Conservation (phyloP, 2,113 vertebrate species). For the Alethe castanea region DNA sequence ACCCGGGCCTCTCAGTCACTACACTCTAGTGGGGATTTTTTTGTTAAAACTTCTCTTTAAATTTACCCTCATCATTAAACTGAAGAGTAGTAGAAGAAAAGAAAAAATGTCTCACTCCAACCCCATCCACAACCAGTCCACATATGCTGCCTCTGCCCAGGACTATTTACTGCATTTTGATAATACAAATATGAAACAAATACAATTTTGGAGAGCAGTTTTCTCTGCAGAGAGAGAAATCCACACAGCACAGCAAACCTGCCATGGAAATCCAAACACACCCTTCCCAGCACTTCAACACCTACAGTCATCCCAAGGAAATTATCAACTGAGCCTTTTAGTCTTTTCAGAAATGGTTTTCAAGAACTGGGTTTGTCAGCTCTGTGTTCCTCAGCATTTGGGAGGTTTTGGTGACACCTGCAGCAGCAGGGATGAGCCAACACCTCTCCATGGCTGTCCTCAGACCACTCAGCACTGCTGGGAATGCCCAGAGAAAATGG, state of each 20-base stretch:
- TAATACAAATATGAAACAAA: neutral
- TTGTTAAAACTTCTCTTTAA: neutral
- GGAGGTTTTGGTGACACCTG: neutral
- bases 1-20: neutral
- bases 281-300: fast-evolving
- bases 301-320: neutral
- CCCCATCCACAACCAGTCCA: neutral
- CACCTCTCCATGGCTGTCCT: neutral
- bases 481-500: fast-evolving
- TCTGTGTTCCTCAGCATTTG: neutral
- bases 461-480: neutral
- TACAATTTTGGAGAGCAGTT: neutral
- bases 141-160: neutral
- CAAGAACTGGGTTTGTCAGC: neutral
- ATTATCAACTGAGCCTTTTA: neutral
- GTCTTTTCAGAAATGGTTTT: neutral
- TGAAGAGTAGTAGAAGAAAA: neutral
- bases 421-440: neutral
- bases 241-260: neutral
- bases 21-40: neutral
- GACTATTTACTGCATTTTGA: neutral
- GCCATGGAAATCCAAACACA: neutral
- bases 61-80: neutral
- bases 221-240: neutral
- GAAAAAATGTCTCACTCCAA: neutral